Conservation (phyloP, 2,888 invertebrate genomes). For the Scelioninae gen. 2 region DNA sequence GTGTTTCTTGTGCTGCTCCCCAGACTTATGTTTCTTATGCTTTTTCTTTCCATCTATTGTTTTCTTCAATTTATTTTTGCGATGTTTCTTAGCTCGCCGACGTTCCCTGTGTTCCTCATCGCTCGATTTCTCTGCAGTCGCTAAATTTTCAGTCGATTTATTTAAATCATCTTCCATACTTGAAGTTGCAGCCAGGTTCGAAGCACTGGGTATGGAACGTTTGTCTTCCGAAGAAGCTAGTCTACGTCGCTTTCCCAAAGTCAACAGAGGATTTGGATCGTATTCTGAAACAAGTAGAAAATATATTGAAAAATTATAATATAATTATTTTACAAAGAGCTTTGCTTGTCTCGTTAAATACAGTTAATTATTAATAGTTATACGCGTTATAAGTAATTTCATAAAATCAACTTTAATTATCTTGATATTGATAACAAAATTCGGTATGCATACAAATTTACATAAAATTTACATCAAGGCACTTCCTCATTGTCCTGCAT, state of each 20-base stretch:
- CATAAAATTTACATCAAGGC: too few relatives aligned
- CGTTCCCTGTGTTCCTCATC: conserved; percentile 77
- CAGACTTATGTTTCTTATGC: conserved; percentile 83
- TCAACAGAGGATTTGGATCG: conserved; percentile 87
- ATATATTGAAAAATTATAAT: too few relatives aligned
- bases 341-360: too few relatives aligned
- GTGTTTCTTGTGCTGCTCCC: conserved; percentile 83
- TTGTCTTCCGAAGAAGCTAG: conserved; percentile 82
- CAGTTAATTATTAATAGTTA: too few relatives aligned
- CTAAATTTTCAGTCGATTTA: conserved; percentile 50
- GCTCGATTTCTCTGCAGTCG: conserved; percentile 55
- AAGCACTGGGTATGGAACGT: conserved; percentile 61
- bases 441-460: too few relatives aligned
- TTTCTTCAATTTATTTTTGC: conserved; percentile 79
- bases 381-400: too few relatives aligned
- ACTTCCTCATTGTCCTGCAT: too few relatives aligned
- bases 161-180: conserved; percentile 24
- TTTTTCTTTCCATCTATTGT: conserved; percentile 79
- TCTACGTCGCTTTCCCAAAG: conserved; percentile 85
- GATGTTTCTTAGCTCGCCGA: conserved; percentile 82
- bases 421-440: too few relatives aligned
- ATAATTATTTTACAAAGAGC: too few relatives aligned
- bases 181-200: conserved; percentile 25
- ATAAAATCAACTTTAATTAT: too few relatives aligned
- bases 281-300: conserved; percentile 79